Evolutionary conservation across 2,888 invertebrate genomes (phyloP).

Genomic region (Agrenia bidenticulata): DNA sequence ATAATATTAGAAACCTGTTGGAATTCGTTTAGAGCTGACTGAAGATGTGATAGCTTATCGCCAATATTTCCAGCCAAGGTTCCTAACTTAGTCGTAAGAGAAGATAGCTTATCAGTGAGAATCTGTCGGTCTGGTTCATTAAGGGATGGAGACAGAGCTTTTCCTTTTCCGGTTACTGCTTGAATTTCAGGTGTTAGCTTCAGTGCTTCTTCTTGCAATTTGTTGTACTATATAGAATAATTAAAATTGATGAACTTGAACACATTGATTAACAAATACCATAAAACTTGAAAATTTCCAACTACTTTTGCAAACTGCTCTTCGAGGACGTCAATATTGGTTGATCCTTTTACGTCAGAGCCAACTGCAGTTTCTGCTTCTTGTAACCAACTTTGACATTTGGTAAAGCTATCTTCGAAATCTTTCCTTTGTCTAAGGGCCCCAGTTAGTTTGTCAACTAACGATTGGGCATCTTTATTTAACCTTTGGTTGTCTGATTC

Average conservation of each 20-base stretch:
- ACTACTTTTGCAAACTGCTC: slow-evolving; percentile 82
- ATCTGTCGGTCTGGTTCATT: slow-evolving; percentile 82
- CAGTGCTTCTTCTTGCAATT: slow-evolving; percentile 72
- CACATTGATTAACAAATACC: slow-evolving; percentile 3
- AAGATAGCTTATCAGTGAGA: slow-evolving; percentile 76
- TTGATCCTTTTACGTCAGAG: slow-evolving; percentile 71
- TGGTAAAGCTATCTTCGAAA: slow-evolving; percentile 78
- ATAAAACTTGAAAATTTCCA: slow-evolving; percentile 17
- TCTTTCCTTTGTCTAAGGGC: slow-evolving; percentile 74
- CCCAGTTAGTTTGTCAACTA: slow-evolving; percentile 71
- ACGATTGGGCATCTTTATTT: not conserved
- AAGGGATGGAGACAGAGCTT: slow-evolving; percentile 74
- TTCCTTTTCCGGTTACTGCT: slow-evolving; percentile 75
- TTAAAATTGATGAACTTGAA: too few relatives aligned
- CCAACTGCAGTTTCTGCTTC: slow-evolving; percentile 85
- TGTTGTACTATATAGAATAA: slow-evolving; percentile 64
- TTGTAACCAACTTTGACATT: slow-evolving; percentile 83
- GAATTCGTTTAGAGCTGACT: slow-evolving; percentile 76
- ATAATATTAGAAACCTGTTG: slow-evolving; percentile 77
- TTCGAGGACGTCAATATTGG: slow-evolving; percentile 77
- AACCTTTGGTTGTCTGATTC: not conserved
- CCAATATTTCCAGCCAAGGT: slow-evolving; percentile 73
- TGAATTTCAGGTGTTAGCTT: slow-evolving; percentile 67
- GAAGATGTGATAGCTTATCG: slow-evolving; percentile 71
- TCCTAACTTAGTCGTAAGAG: slow-evolving; percentile 74